Evolutionary conservation across 2,888 invertebrate genomes (phyloP), one percentile per base, ranked within the genome.

Genomic region (Yponomeuta evonymella): DNA sequence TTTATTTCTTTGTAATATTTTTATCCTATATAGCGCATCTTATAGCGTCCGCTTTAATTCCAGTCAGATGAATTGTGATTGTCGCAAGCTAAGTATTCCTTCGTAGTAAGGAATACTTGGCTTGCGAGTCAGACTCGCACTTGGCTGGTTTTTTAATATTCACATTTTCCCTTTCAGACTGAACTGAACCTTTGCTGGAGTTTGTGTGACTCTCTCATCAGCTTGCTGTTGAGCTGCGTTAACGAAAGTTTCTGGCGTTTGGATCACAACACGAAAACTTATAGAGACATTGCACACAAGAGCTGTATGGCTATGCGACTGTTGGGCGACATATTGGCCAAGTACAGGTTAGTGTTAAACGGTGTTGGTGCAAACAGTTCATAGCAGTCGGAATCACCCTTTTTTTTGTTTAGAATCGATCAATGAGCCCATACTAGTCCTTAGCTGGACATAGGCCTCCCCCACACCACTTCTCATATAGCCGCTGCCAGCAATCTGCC

Each of bases 221-320:
- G 88, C 67, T 83, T 95, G 71, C 79, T 95, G 70, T 80, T 89
- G 33, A 85, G 92, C 58, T 93, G 94, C 76, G 83, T 95, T 0
- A 88, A 83, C 77, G 91, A 93, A 30, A 80, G 83, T 62, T 92
- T 95, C 73, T 95, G 95, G 95, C 82, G 85, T 62, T 73, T 77
- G 10, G 87, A 91, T 48, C 89, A 90, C 70, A 82, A 79, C 63
- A 85, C 87, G 67, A 88, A 90, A 77, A 87, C 85, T 2, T 84
- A 90, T 70, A 81, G 90, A 73, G 90, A 92, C 70, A 87, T 94
- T 72, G 84, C 93, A 23, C 93, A 93, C 73, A 92, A 93, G 76
- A 88, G 93, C 67, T 93, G 93, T 74, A 92, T 93, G 83, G 82
- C 90, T 10, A 90, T 95, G 82, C 85, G 93, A n/a, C 83, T 93